These are phyloP conservation scores for Dasypolia templi DNA, from an alignment of 2,888 invertebrate species.

Conservation along the genomic window DNA sequence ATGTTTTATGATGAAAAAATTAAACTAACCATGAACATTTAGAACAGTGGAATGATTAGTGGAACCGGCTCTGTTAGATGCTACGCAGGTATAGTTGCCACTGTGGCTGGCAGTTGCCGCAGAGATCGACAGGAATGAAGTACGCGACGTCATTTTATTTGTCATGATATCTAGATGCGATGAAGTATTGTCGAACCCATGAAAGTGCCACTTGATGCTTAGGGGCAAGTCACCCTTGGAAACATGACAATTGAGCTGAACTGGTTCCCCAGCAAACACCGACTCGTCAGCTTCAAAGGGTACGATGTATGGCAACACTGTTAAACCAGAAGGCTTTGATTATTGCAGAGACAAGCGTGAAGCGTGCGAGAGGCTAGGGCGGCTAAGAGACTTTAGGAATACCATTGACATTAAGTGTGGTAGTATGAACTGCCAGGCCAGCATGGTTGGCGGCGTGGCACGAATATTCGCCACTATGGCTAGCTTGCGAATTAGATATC, in stretches of 20 bases:
- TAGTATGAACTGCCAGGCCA: constrained; percentile 91
- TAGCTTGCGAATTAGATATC: constrained; percentile 91
- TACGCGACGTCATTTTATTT: constrained; percentile 92
- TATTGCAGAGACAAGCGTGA: constrained; percentile 87
- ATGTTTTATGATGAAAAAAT: constrained; percentile 73
- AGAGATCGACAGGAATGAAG: constrained; percentile 94
- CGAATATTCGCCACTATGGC: constrained; percentile 93
- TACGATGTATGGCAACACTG: constrained; percentile 92
- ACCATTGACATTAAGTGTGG: constrained; percentile 93
- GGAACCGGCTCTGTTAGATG: constrained; percentile 93
- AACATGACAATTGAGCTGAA: constrained; percentile 92
- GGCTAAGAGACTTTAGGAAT: constrained; percentile 73
- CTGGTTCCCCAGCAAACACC: constrained; percentile 93
- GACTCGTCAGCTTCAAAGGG: constrained; percentile 92
- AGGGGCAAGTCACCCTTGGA: constrained; percentile 94
- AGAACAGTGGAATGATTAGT: constrained; percentile 92
- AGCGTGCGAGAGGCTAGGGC: constrained; percentile 85
- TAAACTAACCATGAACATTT: constrained; percentile 90
- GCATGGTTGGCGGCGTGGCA: constrained; percentile 93
- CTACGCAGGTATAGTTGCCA: constrained; percentile 94
- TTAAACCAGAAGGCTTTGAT: constrained; percentile 87
- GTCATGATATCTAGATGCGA: constrained; percentile 91
- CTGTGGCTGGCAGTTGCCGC: constrained; percentile 92
- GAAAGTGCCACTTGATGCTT: constrained; percentile 93
- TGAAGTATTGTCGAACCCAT: constrained; percentile 91